These are phyloP conservation scores for Patella pellucida DNA, from an alignment of 2,888 invertebrate genomes.

Conservation along the genomic window DNA sequence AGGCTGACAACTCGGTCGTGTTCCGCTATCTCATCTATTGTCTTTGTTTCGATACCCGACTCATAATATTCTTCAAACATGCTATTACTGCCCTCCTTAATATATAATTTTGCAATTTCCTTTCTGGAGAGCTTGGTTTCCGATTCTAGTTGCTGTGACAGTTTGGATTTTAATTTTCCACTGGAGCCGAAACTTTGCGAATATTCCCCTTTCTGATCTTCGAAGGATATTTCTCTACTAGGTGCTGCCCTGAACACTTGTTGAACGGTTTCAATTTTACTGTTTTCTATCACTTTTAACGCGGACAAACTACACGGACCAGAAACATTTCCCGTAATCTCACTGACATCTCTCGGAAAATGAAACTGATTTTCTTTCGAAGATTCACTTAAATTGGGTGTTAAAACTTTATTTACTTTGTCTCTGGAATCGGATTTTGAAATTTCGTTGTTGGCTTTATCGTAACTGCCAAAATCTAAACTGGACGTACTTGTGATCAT, in stretches of 20 bases:
- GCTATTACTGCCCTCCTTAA: slow-evolving; percentile 56
- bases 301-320: slow-evolving; percentile 46
- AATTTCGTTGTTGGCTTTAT: not conserved
- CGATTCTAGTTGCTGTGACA: slow-evolving; percentile 35
- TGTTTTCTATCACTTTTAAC: slow-evolving; percentile 44
- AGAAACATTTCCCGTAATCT: slow-evolving; percentile 7
- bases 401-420: not conserved
- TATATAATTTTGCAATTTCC: slow-evolving; percentile 45
- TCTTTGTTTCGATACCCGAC: slow-evolving; percentile 52
- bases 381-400: slow-evolving; percentile 1
- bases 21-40: slow-evolving; percentile 55
- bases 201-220: not conserved
- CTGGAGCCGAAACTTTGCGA: slow-evolving; percentile 12
- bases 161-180: slow-evolving; percentile 34
- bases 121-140: slow-evolving; percentile 20
- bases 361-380: slow-evolving; percentile 23
- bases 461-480: slow-evolving; percentile 1
- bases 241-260: slow-evolving; percentile 34
- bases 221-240: not conserved
- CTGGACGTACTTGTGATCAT: not conserved
- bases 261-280: slow-evolving; percentile 42
- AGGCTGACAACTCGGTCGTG: slow-evolving; percentile 46
- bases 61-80: slow-evolving; percentile 67
- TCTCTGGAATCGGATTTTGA: not conserved
- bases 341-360: not conserved